Evolutionary conservation across 2,888 invertebrate genomes (phyloP).

Genomic region (Odontocolon sp.): DNA sequence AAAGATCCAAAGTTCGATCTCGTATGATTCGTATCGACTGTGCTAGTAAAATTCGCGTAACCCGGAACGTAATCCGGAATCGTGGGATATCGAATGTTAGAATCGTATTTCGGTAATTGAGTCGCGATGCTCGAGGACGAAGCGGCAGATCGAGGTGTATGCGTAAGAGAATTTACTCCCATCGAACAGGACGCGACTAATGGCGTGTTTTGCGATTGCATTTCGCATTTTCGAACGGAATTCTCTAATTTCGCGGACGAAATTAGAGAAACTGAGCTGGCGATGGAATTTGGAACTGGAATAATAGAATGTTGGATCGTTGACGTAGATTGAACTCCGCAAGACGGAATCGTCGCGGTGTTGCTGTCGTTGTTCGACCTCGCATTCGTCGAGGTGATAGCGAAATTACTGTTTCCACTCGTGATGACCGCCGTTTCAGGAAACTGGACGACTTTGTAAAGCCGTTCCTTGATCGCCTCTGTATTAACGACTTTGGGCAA

Average conservation of each 20-base stretch:
- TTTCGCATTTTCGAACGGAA: constrained; percentile 27
- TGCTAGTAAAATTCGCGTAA: constrained; percentile 63
- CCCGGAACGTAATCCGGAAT: constrained; percentile 70
- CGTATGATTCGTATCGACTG: constrained; percentile 26
- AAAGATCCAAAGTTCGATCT: constrained; percentile 6
- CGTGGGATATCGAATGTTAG: constrained; percentile 64
- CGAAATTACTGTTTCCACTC: constrained; percentile 48
- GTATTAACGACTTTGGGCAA: constrained; percentile 75
- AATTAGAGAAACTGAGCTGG: constrained; percentile 9
- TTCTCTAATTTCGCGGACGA: constrained; percentile 28
- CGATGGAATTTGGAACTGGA: constrained; percentile 11
- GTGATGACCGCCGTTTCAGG: constrained; percentile 49
- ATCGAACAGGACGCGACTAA: constrained; percentile 20
- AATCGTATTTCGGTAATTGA: constrained; percentile 62
- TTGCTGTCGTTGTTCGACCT: constrained; percentile 27
- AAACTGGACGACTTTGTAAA: constrained; percentile 73
- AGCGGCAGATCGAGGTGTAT: constrained; percentile 5
- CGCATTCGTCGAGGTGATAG: constrained; percentile 18
- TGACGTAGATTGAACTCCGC: constrained; percentile 29
- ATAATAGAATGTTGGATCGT: constrained; percentile 1
- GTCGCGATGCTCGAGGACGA: constrained; percentile 31
- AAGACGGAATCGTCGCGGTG: constrained; percentile 6
- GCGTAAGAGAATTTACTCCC: not conserved
- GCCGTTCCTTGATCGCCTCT: constrained; percentile 74
- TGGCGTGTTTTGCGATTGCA: constrained; percentile 10